Conservation (phyloP, 2,113 vertebrate species). For the Sterrhoptilus dennistouni region DNA sequence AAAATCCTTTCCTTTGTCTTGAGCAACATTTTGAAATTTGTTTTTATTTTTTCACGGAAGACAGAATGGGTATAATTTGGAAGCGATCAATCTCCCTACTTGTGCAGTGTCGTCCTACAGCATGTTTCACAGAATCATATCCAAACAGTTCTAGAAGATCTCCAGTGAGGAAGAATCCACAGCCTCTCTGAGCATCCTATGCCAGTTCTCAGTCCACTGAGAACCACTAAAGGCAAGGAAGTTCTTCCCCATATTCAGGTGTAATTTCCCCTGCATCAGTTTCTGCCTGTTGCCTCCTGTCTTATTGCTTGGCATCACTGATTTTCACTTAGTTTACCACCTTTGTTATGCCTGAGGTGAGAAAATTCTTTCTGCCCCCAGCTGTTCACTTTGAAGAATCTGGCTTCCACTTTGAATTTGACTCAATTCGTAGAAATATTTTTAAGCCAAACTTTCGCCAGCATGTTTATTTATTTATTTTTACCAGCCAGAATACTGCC, state of each 20-base stretch:
- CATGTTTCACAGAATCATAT: too few relatives aligned
- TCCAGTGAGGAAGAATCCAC: neutral
- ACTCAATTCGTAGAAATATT: neutral
- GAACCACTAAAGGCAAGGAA: neutral
- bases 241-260: neutral
- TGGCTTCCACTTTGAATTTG: neutral
- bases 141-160: neutral
- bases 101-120: neutral
- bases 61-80: neutral
- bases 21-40: neutral
- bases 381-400: neutral
- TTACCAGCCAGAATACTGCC: neutral
- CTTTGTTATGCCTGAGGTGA: neutral
- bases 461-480: neutral
- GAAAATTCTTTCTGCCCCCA: neutral
- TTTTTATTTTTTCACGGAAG: neutral
- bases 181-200: neutral
- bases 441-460: neutral
- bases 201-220: rapidly evolving
- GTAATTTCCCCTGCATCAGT: neutral
- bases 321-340: neutral
- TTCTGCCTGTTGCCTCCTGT: neutral
- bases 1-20: neutral
- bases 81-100: neutral
- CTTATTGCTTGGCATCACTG: rapidly evolving